These are phyloP conservation scores for Brachyhypopomus gauderio DNA, from an alignment of 2,113 vertebrate genomes.

Conservation along the genomic window DNA sequence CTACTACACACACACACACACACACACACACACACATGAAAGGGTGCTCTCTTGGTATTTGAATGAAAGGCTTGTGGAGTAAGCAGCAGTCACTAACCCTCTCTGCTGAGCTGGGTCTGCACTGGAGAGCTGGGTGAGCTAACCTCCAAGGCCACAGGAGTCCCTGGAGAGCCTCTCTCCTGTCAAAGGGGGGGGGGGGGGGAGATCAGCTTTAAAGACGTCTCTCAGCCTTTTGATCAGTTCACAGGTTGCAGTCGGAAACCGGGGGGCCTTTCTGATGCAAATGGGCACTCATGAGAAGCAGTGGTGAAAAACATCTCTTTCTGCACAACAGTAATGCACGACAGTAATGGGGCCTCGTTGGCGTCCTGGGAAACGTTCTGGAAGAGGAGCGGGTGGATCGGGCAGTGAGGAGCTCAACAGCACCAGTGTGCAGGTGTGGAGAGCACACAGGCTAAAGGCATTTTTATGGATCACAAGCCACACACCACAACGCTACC, in stretches of 20 bases:
- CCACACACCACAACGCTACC: constrained; percentile 51
- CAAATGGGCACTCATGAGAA: constrained; percentile 79
- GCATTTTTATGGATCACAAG: constrained; percentile 2
- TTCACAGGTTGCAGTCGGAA: constrained; percentile 80
- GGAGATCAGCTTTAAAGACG: constrained; percentile 70
- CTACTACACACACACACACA: background rate
- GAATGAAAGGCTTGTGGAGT: constrained; percentile 63
- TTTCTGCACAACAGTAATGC: constrained; percentile 72
- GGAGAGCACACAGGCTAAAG: constrained; percentile 43
- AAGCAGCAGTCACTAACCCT: constrained; percentile 57
- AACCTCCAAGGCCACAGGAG: constrained; percentile 80
- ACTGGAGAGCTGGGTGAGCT: constrained; percentile 76
- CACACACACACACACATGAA: constrained; percentile 34
- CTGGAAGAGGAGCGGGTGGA: constrained; percentile 71
- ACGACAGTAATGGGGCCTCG: constrained; percentile 69
- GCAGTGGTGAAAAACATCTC: constrained; percentile 71
- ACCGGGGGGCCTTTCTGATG: constrained; percentile 74
- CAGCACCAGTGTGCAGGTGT: constrained; percentile 70
- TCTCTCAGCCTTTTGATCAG: constrained; percentile 78
- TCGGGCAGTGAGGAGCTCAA: constrained; percentile 68
- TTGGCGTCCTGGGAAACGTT: constrained; percentile 73
- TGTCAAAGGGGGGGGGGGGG: constrained; percentile 77
- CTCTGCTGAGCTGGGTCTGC: constrained; percentile 66
- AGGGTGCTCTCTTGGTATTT: constrained; percentile 68
- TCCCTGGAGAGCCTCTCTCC: constrained; percentile 78